Base-by-base conservation (phyloP, 2,797 vertebrate genomes). In the Urophycis tenuis region DNA sequence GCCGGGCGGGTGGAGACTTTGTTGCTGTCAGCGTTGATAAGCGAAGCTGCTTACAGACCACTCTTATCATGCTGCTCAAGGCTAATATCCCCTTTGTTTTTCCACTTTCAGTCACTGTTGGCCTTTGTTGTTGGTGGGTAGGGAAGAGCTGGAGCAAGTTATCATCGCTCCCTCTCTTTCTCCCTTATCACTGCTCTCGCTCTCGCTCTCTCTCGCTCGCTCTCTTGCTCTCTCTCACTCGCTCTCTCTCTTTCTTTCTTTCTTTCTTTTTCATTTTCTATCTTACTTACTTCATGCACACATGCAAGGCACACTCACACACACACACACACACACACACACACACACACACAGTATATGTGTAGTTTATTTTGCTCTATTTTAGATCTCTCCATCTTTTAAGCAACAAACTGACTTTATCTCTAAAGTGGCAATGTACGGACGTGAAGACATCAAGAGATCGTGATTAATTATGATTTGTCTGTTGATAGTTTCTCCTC, bases 21-120 rank as follows among this genome's bases (percentile, higher is more conserved):
- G 83, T 91, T 89, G 89, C 90, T 91, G 89, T 84, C 83, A 80
- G 87, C 80, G 84, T 86, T 84, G 92, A 92, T 92, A 92, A 91
- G 89, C 89, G 87, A 91, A 92, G 89, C 90, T 76, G 90, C 89
- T 91, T 91, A 91, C 81, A 88, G 85, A 82, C 86, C 79, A 84
- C 83, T 82, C 89, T 91, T 92, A 92, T 92, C 91, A 82, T 85
- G 82, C 76, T 79, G 85, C 89, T 91, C 88, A 86, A 86, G 89
- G 90, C 89, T 87, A 91, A 89, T 92, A 90, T 90, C 84, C 85
- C 86, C 86, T 90, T 89, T 89, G 73, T 85, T 87, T 87, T 84
- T 85, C 78, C 78, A 80, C 74, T 83, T 84, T 85, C 81, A 77
- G 80, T 88, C 82, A 82, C 87, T 83, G 75, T 84, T 80, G 53